These are phyloP conservation scores for Macrostomum cliftonense DNA, from an alignment of 2,888 invertebrate genomes.

Conservation along the genomic window DNA sequence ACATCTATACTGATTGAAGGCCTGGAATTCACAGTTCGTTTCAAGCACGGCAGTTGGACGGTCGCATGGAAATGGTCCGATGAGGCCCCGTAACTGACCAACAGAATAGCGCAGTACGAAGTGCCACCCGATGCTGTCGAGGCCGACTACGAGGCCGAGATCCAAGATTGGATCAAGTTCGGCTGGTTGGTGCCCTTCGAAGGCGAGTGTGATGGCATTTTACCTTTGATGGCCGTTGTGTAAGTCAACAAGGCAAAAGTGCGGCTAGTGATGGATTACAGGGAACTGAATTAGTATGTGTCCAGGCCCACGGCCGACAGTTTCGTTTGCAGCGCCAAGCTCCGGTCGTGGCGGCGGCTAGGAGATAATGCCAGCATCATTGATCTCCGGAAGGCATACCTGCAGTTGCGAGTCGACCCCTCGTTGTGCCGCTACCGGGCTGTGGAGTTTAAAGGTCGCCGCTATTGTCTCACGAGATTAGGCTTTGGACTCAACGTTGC, in stretches of 20 bases:
- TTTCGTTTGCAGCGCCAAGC: constrained; percentile 4
- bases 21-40: too few species aligned
- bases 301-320: neutral
- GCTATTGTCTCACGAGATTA: constrained; percentile 2
- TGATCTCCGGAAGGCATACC: constrained; percentile 6
- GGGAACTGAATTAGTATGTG: constrained; percentile 4
- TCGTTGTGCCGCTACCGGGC: constrained; percentile 3
- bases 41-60: too few species aligned
- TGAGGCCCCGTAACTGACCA: too few species aligned
- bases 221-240: constrained; percentile 7
- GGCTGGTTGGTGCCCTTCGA: too few species aligned
- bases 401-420: constrained; percentile 4
- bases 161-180: too few species aligned
- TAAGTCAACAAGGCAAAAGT: constrained; percentile 5
- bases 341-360: constrained; percentile 4
- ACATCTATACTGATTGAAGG: too few species aligned
- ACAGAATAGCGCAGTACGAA: too few species aligned
- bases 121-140: too few species aligned
- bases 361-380: constrained; percentile 3
- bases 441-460: neutral
- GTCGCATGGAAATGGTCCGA: too few species aligned
- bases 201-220: neutral
- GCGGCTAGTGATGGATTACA: constrained; percentile 6
- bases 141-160: too few species aligned
- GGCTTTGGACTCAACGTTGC: constrained; percentile 8